A percentile compares a stretch with the other conserved stretches of the same genome.
Evolutionary conservation across 2,888 invertebrate species (phyloP).

Genomic region (Hecatera dysodea): DNA sequence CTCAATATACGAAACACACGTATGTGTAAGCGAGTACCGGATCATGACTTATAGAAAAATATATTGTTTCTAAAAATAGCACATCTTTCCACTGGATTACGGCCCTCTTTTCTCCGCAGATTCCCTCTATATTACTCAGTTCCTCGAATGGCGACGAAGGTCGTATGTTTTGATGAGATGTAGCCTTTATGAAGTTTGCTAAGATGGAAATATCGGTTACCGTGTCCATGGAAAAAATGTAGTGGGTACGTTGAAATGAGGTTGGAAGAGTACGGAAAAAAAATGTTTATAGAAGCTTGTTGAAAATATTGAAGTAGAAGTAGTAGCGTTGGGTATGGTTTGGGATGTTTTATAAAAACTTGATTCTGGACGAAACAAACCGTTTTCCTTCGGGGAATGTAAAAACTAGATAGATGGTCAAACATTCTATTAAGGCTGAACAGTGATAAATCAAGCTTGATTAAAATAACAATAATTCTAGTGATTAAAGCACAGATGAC

Average conservation of each 20-base stretch:
- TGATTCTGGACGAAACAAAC: neutral
- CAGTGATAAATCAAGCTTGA: neutral
- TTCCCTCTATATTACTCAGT: slow-evolving; percentile 61
- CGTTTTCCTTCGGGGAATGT: neutral
- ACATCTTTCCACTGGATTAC: slow-evolving; percentile 32
- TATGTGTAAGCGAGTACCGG: neutral
- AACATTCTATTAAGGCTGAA: neutral
- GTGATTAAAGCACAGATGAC: neutral
- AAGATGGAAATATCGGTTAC: slow-evolving; percentile 57
- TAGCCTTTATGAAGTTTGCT: slow-evolving; percentile 60
- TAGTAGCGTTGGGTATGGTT: neutral
- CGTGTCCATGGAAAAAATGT: slow-evolving; percentile 55
- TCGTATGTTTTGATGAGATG: slow-evolving; percentile 69
- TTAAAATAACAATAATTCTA: neutral
- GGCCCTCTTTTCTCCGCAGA: slow-evolving; percentile 27
- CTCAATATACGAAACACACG: neutral
- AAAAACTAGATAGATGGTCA: neutral
- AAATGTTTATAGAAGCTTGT: slow-evolving; percentile 13
- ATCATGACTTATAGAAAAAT: neutral
- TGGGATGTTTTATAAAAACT: neutral
- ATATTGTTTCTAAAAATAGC: slow-evolving; percentile 15
- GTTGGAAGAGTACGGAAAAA: slow-evolving; percentile 7
- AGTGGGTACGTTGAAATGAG: slow-evolving; percentile 24
- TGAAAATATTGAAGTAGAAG: slow-evolving; percentile 28
- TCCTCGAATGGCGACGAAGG: slow-evolving; percentile 60